Evolutionary conservation across 2,797 vertebrate genomes (phyloP), one percentile per base, ranked within the genome.

Genomic region (Fringilla coelebs): DNA sequence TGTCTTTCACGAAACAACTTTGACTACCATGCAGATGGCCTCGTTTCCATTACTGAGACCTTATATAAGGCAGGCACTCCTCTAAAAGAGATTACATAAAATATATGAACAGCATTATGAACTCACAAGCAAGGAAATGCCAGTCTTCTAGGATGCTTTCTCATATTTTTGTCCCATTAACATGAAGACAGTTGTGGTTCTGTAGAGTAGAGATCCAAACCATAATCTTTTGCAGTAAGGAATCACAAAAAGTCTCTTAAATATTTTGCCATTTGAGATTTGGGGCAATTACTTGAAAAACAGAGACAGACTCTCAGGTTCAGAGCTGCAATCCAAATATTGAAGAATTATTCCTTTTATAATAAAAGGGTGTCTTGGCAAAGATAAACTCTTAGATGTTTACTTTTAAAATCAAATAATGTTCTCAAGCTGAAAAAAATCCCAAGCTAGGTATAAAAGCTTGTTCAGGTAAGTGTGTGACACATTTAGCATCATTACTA

Each of bases 1-100:
- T 25, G 34, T 78, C 46, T 91, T 94, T 90, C 88, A 92, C 67
- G 48, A 58, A 96, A 91, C 76, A 88, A 93, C 71, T 71, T 43
- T 91, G 70, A 84, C 63, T 84, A 49, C 32, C 63, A 71, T 61
- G 57, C 71, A 82, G 79, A 88, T 87, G 60, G 66, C 85, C 85
- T 88, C 38, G 20, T 90, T 93, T 78, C 70, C 80, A 84, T 76
- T 67, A 63, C 67, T 88, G 65, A 81, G 65, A 60, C n/a, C 74
- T 95, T 94, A 94, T 32, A 76, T 93, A 95, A 93, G 57, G 61
- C 79, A 88, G 70, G 55, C 60, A 81, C 60, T 93, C 71, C 82
- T 65, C 45, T 51, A 60, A 89, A 75, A 91, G 45, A 73, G 71
- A 87, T 93, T 88, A 93, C 34, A 85, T 86, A 93, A 94, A 94